Evolutionary conservation across 2,113 vertebrate species (phyloP), one percentile per base, ranked within the genome.

Genomic region (Trachemys scripta): DNA sequence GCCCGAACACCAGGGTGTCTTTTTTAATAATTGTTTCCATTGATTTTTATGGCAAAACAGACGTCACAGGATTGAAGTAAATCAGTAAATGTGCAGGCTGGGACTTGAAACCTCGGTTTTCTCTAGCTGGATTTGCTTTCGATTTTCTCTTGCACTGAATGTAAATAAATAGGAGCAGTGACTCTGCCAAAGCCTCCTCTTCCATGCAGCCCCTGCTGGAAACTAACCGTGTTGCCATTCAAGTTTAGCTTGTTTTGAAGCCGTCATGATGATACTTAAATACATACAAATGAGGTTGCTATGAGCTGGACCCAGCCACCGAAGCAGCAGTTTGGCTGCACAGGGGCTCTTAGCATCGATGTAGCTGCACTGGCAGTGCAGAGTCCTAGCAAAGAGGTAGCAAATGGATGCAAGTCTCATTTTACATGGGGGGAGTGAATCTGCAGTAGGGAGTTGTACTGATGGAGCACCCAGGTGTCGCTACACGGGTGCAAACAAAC

Each of bases 81-180:
- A 57, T 8, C 45, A 25, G 9, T 19, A 27, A 47, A 12, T 14
- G 3, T n/a, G 81, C n/a, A 89, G 87, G 87, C 4, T 85, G 90
- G 50, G 84, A 87, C 90, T 85, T 88, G 95, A 93, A 83, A 51
- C 45, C 27, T 54, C 31, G 69, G 65, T 84, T 65, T 76, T 19
- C 1, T 50, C 31, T 27, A 29, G 93, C 84, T 82, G 84, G 92
- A 45, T 85, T 92, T 3, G 0, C 54, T 54, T 12, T 65, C 42
- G 25, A 22, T 87, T 49, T 65, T 45, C 75, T 27, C 51, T 50
- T 27, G 75, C 19, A 89, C 80, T 53, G 75, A 38, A 22, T 8
- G 3, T 53, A 86, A 1, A 0, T 1, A 76, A 84, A 51, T 75
- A 78, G 69, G 75, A 85, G 0, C 92, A 85, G 93, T 82, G 81